Evolutionary conservation across 2,113 vertebrate species (phyloP).

Genomic region (Egretta garzetta): DNA sequence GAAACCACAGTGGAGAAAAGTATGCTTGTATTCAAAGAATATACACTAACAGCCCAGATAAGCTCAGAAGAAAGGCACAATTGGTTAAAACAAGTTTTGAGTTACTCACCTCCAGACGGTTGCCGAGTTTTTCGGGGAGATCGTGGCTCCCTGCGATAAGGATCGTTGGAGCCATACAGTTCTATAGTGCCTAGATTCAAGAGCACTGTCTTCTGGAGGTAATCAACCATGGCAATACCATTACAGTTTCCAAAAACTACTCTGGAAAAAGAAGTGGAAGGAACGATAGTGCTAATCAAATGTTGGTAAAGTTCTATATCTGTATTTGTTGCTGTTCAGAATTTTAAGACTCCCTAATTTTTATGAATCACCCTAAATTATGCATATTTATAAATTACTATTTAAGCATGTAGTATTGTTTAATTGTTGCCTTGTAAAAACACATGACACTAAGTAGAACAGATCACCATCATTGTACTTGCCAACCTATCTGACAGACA

Average conservation of each 20-base stretch:
- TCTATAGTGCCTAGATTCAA: conserved; percentile 93
- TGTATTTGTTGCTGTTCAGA: background rate
- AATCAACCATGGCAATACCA: conserved; percentile 96
- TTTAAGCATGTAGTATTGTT: background rate
- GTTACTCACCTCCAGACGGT: conserved; percentile 90
- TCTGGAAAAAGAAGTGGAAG: conserved; percentile 69
- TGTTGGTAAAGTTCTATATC: background rate
- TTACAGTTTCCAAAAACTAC: conserved; percentile 98
- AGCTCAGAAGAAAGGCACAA: background rate
- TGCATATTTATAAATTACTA: background rate
- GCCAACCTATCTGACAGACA: background rate
- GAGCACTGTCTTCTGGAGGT: conserved; percentile 94
- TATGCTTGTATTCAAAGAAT: background rate
- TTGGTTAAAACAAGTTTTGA: background rate
- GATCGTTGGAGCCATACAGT: conserved; percentile 93
- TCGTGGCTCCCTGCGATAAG: conserved; percentile 93
- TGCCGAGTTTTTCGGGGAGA: conserved; percentile 95
- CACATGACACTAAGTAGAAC: background rate
- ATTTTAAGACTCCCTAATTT: background rate
- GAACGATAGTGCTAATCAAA: background rate
- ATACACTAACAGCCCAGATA: background rate
- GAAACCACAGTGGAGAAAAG: background rate
- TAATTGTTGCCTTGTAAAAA: background rate
- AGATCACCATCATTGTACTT: background rate
- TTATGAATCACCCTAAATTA: background rate